Evolutionary conservation across 2,113 vertebrate genomes (phyloP).

Genomic region (Carassius gibelio): DNA sequence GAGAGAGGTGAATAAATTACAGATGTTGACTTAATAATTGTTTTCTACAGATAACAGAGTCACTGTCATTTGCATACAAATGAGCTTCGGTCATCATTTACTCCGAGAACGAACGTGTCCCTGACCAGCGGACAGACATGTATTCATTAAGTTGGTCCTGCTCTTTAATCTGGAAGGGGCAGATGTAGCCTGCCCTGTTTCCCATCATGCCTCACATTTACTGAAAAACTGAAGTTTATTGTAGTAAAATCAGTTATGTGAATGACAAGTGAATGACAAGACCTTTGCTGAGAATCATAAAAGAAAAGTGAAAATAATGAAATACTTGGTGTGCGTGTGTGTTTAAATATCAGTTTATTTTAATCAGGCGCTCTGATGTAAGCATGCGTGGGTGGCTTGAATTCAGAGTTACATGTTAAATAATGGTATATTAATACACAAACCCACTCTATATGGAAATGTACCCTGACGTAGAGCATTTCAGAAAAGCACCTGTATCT

Average conservation of each 20-base stretch:
- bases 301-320: neutral
- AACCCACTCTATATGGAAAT: neutral
- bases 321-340: no score
- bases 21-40: slow-evolving; percentile 73
- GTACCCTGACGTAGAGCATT: neutral
- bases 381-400: neutral
- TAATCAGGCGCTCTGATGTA: neutral
- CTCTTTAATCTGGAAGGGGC: slow-evolving; percentile 1
- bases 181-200: neutral
- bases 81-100: slow-evolving; percentile 49
- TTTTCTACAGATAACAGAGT: slow-evolving; percentile 62
- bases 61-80: slow-evolving; percentile 72
- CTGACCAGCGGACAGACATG: neutral
- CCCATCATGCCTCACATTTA: neutral
- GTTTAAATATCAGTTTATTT: neutral
- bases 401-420: neutral
- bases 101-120: neutral
- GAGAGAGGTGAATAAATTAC: slow-evolving; percentile 30
- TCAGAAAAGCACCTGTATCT: neutral
- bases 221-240: neutral
- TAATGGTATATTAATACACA: neutral
- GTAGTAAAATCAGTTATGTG: neutral
- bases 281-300: neutral
- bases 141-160: neutral
- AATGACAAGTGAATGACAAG: no score